Evolutionary conservation across 1,140 invertebrate species (phyloP).

Genomic region (Philotrypesis tridentata): DNA sequence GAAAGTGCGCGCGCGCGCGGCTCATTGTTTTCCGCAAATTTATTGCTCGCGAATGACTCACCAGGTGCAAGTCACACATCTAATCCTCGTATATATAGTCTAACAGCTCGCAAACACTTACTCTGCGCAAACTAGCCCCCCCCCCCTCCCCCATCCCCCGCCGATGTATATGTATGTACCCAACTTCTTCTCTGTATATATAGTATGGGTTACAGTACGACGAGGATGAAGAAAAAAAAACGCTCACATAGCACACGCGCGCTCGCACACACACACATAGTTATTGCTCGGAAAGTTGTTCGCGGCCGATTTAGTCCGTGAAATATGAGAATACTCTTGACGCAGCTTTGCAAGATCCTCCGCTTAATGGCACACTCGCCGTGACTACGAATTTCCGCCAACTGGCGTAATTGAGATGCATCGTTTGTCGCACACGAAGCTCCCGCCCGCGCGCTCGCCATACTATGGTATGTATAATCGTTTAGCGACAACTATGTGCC

Average conservation of each 20-base stretch:
- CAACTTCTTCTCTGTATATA: too few species aligned
- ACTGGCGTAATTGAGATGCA: neutral
- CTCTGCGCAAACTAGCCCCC: too few species aligned
- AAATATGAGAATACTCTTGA: neutral
- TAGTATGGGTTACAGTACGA: too few species aligned
- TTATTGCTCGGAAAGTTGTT: neutral
- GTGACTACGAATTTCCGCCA: neutral
- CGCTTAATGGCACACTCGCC: neutral
- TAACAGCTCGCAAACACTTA: neutral
- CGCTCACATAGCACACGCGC: neutral
- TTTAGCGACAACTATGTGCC: neutral
- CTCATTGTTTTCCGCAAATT: constrained; percentile 6
- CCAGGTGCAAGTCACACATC: neutral
- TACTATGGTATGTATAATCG: too few species aligned
- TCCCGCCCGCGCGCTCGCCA: too few species aligned
- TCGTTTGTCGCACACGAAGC: neutral
- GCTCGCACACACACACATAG: too few species aligned
- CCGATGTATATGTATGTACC: too few species aligned
- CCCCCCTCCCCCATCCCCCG: too few species aligned
- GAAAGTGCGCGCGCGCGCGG: too few species aligned
- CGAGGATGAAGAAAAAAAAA: neutral
- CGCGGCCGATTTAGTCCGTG: neutral
- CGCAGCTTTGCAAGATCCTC: neutral
- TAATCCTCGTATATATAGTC: neutral
- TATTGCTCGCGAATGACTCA: neutral